Percentiles rank a stretch among this genome's conserved stretches.
Evolutionary conservation across 2,113 vertebrate species (phyloP).

Genomic region (Larimichthys crocea): DNA sequence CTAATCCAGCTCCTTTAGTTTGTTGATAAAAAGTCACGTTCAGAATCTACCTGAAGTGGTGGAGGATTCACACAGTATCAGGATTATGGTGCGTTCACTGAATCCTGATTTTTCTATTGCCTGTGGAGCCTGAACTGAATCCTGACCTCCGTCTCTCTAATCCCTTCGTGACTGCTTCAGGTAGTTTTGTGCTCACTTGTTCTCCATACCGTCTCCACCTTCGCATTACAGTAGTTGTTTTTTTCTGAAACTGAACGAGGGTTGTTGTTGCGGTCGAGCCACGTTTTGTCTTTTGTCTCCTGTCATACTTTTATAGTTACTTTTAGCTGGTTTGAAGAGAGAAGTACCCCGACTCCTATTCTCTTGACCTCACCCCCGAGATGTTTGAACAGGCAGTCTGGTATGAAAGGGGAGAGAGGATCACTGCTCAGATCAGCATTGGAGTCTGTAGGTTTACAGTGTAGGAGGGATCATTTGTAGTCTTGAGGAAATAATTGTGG

Average conservation of each 20-base stretch:
- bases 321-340: not conserved
- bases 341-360: not conserved
- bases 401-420: not conserved
- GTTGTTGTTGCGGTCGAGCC: not conserved
- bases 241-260: not conserved
- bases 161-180: not conserved
- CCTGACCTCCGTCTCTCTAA: too few species aligned
- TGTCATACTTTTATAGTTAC: slow-evolving; percentile 2
- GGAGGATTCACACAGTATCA: not conserved
- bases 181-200: slow-evolving; percentile 32
- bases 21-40: too few species aligned
- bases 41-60: not conserved
- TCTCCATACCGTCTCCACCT: not conserved
- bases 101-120: not conserved
- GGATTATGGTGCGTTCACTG: not conserved
- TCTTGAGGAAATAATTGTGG: slow-evolving; percentile 26
- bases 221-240: not conserved
- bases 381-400: not conserved
- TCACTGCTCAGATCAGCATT: slow-evolving; percentile 1
- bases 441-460: slow-evolving; percentile 12
- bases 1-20: not conserved
- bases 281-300: not conserved
- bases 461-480: slow-evolving; percentile 11
- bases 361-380: not conserved
- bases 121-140: not conserved